Evolutionary conservation across 2,113 vertebrate genomes (phyloP).

Genomic region (Bombycilla garrulus): DNA sequence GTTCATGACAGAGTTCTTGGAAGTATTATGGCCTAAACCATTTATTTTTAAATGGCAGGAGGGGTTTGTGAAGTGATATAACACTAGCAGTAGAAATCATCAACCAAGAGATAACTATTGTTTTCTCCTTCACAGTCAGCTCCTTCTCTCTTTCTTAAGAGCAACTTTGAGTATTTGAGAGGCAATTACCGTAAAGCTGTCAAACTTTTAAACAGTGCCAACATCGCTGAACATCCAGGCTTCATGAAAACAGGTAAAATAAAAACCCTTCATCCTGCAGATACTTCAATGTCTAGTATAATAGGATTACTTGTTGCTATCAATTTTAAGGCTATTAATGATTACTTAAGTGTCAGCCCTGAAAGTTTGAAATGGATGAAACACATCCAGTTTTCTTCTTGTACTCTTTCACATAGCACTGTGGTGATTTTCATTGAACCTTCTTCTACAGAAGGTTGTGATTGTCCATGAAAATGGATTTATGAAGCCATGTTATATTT

Average conservation of each 20-base stretch:
- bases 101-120: background rate
- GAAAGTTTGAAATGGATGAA: too few relatives aligned
- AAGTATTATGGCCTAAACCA: background rate
- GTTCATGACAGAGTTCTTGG: background rate
- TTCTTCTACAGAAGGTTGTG: background rate
- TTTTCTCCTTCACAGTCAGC: slow-evolving; percentile 82
- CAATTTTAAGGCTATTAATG: background rate
- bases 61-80: background rate
- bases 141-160: slow-evolving; percentile 96
- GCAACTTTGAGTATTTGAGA: slow-evolving; percentile 97
- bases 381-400: too few relatives aligned
- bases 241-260: slow-evolving; percentile 94
- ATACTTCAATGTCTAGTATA: background rate
- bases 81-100: background rate
- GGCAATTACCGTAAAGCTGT: slow-evolving; percentile 99
- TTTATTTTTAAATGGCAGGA: background rate
- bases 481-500: background rate
- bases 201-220: slow-evolving; percentile 95
- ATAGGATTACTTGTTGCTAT: background rate
- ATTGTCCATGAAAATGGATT: background rate
- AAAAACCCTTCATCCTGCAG: background rate
- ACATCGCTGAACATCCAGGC: slow-evolving; percentile 94
- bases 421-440: background rate
- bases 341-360: background rate
- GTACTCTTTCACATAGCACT: background rate